A percentile compares a stretch with the other conserved stretches of the same genome.
These are phyloP conservation scores for Fulmarus glacialis DNA, from an alignment of 2,113 vertebrate species.

Conservation along the genomic window DNA sequence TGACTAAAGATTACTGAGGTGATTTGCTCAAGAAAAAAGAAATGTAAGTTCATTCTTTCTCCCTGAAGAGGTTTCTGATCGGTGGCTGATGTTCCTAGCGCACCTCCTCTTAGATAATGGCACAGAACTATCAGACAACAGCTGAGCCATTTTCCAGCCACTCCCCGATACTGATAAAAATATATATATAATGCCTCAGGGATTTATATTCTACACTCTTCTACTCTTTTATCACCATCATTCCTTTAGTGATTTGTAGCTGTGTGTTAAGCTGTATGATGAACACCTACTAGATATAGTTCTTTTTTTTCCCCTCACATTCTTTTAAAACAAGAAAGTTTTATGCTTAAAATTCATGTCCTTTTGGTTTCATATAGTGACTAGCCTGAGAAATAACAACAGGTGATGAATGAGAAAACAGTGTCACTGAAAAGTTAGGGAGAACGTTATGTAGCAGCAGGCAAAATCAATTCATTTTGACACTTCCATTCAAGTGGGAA, in stretches of 20 bases:
- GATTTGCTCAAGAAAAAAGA: background rate
- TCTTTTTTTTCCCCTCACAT: background rate
- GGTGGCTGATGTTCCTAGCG: background rate
- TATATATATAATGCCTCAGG: background rate
- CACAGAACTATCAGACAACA: background rate
- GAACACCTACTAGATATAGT: background rate
- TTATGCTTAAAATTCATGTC: background rate
- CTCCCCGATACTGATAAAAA: background rate
- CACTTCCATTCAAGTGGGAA: constrained; percentile 7
- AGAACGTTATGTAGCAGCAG: background rate
- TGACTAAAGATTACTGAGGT: background rate
- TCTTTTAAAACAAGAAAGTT: background rate
- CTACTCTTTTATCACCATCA: background rate
- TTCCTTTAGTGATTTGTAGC: background rate
- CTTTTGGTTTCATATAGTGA: background rate
- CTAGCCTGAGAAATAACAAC: background rate
- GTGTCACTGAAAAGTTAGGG: background rate
- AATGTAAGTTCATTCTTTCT: background rate
- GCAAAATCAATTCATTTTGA: constrained; percentile 46
- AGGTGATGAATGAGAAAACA: constrained; percentile 8
- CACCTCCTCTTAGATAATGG: background rate
- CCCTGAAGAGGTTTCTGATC: background rate
- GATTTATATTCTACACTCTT: background rate
- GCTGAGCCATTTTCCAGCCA: background rate
- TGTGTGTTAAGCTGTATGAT: background rate